Base-by-base conservation (phyloP, 2,797 vertebrate species). In the Caiman crocodilus region DNA sequence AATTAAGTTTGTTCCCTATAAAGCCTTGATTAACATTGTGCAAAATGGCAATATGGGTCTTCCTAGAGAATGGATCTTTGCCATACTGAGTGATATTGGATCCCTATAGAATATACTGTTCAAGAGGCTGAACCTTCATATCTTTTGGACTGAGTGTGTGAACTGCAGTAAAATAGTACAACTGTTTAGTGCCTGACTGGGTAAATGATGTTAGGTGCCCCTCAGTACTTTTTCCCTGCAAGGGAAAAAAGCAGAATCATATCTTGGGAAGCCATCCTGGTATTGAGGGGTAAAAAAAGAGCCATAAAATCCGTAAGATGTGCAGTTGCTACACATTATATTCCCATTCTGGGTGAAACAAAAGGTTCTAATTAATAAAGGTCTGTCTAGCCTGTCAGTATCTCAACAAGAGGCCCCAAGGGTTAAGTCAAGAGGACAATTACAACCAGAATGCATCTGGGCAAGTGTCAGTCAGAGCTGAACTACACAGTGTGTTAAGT, bases 291-390 rank as follows among this genome's bases (percentile, higher is more conserved):
- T 35, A 93, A 61, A 87, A 91, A 79, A 13, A 71, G 61, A 84
- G 23, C 59, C 56, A 78, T 50, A 90, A 91, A 63, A 88, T 5
- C 3, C 17, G 56, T 2, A 0, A 0, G 23, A 3, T 80, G 73
- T 59, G 16, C 30, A 86, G 28, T 73, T 88, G 32, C 57, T 88
- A 26, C 0, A 1, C 84, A 83, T 96, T 73, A 12, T 79, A 76
- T 32, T 79, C 55, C n/a, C 9, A 84, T 73, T 26, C 28, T 79
- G 81, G 85, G 14, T 91, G 92, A 84, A 55, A 10, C 74, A 87
- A 42, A 32, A 84, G 35, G 14, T 85, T 85, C 77, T 73, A 67
- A 76, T 89, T 93, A 91, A 81, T 32, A 67, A 96, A 92, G 35
- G n/a, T 90, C 64, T 90, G 6, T n/a, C 63, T 78, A 67, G 32